These are phyloP conservation scores for Drosophila paramelanica DNA, from an alignment of 2,888 invertebrate genomes.

Conservation along the genomic window DNA sequence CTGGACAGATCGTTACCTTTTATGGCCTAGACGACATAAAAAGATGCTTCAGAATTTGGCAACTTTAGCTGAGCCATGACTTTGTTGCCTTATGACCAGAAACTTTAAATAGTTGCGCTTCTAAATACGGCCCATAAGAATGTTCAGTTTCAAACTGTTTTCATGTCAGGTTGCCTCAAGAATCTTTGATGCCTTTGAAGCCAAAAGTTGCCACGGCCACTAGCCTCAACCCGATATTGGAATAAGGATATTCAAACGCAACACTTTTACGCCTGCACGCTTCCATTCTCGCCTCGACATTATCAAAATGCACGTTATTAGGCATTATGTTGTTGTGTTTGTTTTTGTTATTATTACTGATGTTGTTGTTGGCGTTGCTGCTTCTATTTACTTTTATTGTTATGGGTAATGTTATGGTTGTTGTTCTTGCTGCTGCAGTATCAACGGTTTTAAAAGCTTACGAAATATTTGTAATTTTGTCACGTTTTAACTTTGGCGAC, in stretches of 20 bases:
- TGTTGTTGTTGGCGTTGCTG: slow-evolving; percentile 7
- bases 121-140: slow-evolving; percentile 25
- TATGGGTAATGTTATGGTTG: slow-evolving; percentile 64
- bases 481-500: slow-evolving; percentile 77
- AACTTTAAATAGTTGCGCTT: slow-evolving; percentile 64
- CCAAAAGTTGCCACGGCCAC: slow-evolving; percentile 39
- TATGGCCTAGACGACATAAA: slow-evolving; percentile 24
- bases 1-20: slow-evolving; percentile 39
- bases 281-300: slow-evolving; percentile 43
- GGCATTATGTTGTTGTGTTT: slow-evolving; percentile 62
- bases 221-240: slow-evolving; percentile 7
- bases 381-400: slow-evolving; percentile 64
- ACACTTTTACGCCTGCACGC: not conserved
- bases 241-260: slow-evolving; percentile 11
- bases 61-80: slow-evolving; percentile 33
- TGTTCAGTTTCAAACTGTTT: slow-evolving; percentile 58
- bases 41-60: slow-evolving; percentile 18
- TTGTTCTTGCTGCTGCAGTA: slow-evolving; percentile 56
- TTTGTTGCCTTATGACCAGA: slow-evolving; percentile 48
- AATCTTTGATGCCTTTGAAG: slow-evolving; percentile 54
- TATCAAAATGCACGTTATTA: slow-evolving; percentile 73
- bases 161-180: slow-evolving; percentile 9
- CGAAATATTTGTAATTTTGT: slow-evolving; percentile 77
- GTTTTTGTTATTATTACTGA: slow-evolving; percentile 23
- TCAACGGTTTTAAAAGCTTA: slow-evolving; percentile 71